Base-by-base conservation (phyloP, 2,888 invertebrate species). In the Formica aserva region DNA sequence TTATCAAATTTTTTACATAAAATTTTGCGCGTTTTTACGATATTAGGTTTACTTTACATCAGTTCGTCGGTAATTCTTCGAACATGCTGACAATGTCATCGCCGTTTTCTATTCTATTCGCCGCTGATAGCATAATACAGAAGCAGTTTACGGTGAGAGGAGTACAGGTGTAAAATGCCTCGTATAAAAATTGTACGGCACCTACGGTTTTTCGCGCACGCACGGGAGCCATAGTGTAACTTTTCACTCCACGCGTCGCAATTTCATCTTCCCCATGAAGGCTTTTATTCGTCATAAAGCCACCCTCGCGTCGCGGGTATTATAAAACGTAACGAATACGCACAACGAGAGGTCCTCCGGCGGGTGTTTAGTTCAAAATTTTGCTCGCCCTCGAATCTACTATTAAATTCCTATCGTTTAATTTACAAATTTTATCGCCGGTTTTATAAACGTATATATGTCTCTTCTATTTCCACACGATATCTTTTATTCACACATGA, bases 251-350 rank as follows among this genome's bases (percentile, higher is more conserved):
- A 67, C 85, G 84, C 86, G 78, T 90, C 87, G 84, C 87, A 80
- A 87, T 88, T 86, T 76, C 86, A 82, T 67, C 86, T 85, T 55
- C 69, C 84, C 74, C 89, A 63, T 62, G 85, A 78, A 81, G 80
- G 80, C 83, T 87, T 89, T 89, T 88, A 90, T 88, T 85, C 78
- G 87, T 86, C 89, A 71, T 89, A 89, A 89, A 89, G 85, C 67
- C 74, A 80, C 90, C 87, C 89, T 83, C 82, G 83, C 76, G 82
- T 63, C 84, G 55, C 15, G 75, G 69, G 82, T 57, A 85, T 85
- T 89, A 83, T 90, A 86, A 88, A 89, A 86, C 38, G 83, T 65
- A 60, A 62, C 55, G 66, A 80, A 86, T 78, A 83, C 62, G 71
- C 84, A 29, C 52, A n/a, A 22, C 13, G 32, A 72, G 45, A 71